Evolutionary conservation across 2,888 invertebrate species (phyloP).

Genomic region (Globia sparganii): DNA sequence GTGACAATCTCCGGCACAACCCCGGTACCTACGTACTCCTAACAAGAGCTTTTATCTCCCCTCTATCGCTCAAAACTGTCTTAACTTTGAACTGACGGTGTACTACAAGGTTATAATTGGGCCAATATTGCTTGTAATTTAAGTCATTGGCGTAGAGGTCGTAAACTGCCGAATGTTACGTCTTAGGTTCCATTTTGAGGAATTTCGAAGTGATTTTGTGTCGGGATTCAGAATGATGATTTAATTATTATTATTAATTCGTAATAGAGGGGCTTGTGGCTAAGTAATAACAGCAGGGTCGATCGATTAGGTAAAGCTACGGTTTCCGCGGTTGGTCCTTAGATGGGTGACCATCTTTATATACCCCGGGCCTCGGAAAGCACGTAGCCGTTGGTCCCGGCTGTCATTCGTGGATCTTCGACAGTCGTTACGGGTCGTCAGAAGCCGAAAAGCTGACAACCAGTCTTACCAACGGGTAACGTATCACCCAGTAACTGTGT

Average conservation of each 20-base stretch:
- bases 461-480: too few species aligned
- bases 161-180: background rate
- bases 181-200: background rate
- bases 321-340: too few species aligned
- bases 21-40: constrained; percentile 21
- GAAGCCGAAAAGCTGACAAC: too few species aligned
- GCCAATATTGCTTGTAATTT: constrained; percentile 48
- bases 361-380: too few species aligned
- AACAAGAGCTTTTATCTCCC: constrained; percentile 51
- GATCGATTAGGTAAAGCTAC: too few species aligned
- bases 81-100: constrained; percentile 34
- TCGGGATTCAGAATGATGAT: background rate
- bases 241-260: background rate
- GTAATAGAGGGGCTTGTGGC: too few species aligned
- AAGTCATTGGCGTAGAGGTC: background rate
- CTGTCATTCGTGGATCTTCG: too few species aligned
- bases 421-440: too few species aligned
- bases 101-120: constrained; percentile 45
- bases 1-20: constrained; percentile 48
- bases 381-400: too few species aligned
- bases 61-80: constrained; percentile 54
- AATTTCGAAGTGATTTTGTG: background rate
- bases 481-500: too few species aligned
- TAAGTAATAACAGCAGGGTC: too few species aligned
- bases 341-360: too few species aligned